Base-by-base conservation (phyloP, 2,113 vertebrate species). In the Eleginops maclovinus region DNA sequence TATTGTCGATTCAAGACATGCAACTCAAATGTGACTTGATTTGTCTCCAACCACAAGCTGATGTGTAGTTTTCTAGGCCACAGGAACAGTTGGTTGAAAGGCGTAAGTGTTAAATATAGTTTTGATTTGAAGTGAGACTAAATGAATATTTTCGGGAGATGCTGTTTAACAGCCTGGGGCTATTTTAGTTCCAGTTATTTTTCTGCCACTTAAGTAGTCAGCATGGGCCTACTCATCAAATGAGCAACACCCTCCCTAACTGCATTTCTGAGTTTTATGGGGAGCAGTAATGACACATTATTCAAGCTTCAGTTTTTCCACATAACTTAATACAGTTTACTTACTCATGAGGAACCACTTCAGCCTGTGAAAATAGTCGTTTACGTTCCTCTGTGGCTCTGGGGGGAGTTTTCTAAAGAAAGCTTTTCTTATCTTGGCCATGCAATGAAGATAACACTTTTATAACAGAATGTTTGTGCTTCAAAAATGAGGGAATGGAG, bases 191-290 rank as follows among this genome's bases (percentile, higher is more conserved):
- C n/a, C 62, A 59, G 56, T 50, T 65, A 7, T 7, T 76, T 74
- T 77, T 60, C 59, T 81, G 53, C 54, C 68, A 61, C 53, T 70
- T 44, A 41, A 61, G 77, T 77, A 17, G 49, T 72, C 41, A 55
- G 47, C 11, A 6, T 46, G 40, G 9, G 80, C 67, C 43, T 16
- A 56, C 54, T 61, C 72, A 61, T 76, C 71, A 74, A 28, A 78
- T 78, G 85, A 82, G 75, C 70, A 74, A 77, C 58, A 77, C 46
- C 46, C 24, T 69, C 60, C 59, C 58, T 26, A 22, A 31, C 31
- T 61, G 21, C 60, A 43, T 58, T 41, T 69, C 16, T 49, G 41
- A 67, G 49, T 63, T 65, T 79, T 75, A 2, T 55, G 28, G 28
- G 28, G 68, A 77, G 43, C 22, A 24, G 21, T 14, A 74, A 31